Evolutionary conservation across 2,888 invertebrate species (phyloP), one percentile per base, ranked within the genome.

Genomic region (Elysia crispata): DNA sequence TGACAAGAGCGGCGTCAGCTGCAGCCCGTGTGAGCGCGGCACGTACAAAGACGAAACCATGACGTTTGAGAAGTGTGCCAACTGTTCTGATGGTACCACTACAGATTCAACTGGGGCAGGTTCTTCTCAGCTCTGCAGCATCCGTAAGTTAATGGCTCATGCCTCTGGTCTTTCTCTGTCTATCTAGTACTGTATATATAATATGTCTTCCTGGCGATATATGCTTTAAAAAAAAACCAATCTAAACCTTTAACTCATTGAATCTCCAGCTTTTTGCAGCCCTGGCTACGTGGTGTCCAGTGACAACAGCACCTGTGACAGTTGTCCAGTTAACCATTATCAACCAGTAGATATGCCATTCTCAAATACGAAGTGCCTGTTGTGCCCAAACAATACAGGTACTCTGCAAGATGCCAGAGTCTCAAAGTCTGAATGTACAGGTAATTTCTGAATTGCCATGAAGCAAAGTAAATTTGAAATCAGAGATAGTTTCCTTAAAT

Each of bases 301-400:
- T 70, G 64, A 72, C 31, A 64, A 74, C 30, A 66, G 23, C 11
- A 33, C 28, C 11, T 82, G 82, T 57, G 18, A 75, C 25, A 20
- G 66, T 31, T 82, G 82, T 69, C 33, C 72, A 5, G 5, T 62
- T 15, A 82, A 86, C 76, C 80, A 79, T 3, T 86, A 83, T 72
- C 87, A 87, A 79, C 67, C 76, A 0, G 62, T 77, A 23, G 78
- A 67, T 13, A 13, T 80, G 28, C 87, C 87, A 18, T 64, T 66
- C 13, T 78, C 81, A 0, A 79, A 28, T n/a, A 84, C 85, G 20
- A 62, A 54, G 1, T 87, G 87, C 66, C 20, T n/a, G 15, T 13
- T 31, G 5, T 87, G 87, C 69, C 23, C 30, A 6, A 6, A 5
- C 28, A 78, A 76, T 1, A 64, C 25, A 5, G 85, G 85, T 31